phyloP scores from a whole-genome alignment of 2,797 vertebrate genomes.

The Mormyrus proboscirostris region DNA sequence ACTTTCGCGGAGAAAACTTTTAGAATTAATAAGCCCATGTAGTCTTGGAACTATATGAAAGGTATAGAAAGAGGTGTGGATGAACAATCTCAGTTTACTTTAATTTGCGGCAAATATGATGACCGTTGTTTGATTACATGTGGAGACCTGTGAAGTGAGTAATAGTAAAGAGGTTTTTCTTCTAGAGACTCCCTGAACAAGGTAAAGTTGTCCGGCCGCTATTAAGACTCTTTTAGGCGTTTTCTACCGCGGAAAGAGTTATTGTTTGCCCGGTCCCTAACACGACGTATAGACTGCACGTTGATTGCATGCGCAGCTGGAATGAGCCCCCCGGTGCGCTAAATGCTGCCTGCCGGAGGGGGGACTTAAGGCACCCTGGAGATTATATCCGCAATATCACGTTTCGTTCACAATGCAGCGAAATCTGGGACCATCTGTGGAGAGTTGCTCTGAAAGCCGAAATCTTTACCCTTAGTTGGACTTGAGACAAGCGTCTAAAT shows the following conservation, averaged over 20 bases:
- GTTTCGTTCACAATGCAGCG: constrained; percentile 10
- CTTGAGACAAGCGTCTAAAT: not conserved
- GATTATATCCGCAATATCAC: not conserved
- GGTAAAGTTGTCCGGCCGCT: not conserved
- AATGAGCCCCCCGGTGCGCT: not conserved
- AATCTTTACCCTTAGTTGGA: not conserved
- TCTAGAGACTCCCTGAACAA: not conserved
- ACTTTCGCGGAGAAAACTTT: not conserved
- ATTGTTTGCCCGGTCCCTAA: not conserved
- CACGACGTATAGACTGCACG: no score
- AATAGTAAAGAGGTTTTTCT: not conserved
- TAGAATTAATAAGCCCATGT: not conserved
- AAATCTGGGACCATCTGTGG: not conserved
- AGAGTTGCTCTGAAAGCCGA: not conserved
- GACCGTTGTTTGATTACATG: not conserved
- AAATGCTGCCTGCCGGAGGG: not conserved
- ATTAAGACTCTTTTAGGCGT: not conserved
- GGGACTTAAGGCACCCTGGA: not conserved
- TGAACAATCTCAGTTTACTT: not conserved
- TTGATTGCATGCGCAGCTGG: not conserved
- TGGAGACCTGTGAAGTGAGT: not conserved
- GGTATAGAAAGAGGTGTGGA: not conserved
- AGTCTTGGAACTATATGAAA: not conserved
- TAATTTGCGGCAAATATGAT: not conserved
- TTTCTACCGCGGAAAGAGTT: not conserved